These are phyloP conservation scores for Falco naumanni DNA, from an alignment of 2,797 vertebrate genomes.

Conservation along the genomic window DNA sequence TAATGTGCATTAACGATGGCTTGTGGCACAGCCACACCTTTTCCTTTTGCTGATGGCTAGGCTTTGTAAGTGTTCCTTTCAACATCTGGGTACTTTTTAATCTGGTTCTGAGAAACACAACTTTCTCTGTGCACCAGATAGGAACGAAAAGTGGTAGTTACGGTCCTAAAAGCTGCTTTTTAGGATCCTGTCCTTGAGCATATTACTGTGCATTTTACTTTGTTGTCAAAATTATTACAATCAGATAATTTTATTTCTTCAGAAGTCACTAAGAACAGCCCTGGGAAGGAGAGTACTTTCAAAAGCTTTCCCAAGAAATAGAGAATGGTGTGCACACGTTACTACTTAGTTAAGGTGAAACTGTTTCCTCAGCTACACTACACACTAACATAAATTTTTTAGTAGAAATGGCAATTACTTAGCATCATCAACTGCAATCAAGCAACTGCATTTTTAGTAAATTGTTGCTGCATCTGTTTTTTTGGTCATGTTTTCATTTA, in stretches of 20 bases:
- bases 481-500: neutral
- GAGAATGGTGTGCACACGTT: rapidly evolving
- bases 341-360: neutral
- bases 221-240: neutral
- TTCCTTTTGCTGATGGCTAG: neutral
- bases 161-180: neutral
- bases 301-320: neutral
- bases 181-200: neutral
- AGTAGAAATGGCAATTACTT: neutral
- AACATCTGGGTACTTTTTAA: neutral
- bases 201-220: neutral
- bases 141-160: neutral
- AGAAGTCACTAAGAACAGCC: neutral
- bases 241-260: neutral
- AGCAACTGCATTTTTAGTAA: neutral
- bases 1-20: rapidly evolving
- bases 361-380: neutral
- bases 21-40: neutral
- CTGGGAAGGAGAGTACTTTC: neutral
- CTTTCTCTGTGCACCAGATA: neutral
- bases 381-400: neutral
- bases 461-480: neutral
- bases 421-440: neutral
- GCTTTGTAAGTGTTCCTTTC: neutral
- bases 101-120: neutral